These are phyloP conservation scores for Osmerus mordax DNA, from an alignment of 2,113 vertebrate species.

Conservation along the genomic window DNA sequence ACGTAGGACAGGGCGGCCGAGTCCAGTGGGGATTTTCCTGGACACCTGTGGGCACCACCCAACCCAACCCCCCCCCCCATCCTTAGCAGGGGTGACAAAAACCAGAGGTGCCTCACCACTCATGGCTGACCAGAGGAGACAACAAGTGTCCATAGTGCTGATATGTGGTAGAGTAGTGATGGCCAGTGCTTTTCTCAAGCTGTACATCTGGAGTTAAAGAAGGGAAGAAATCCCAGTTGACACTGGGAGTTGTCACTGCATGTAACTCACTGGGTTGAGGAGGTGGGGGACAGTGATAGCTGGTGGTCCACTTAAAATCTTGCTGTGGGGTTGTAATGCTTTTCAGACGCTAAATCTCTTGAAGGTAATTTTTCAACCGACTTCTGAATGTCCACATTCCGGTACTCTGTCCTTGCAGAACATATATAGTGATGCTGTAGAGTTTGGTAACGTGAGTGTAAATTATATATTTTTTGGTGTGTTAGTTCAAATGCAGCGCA, in stretches of 20 bases:
- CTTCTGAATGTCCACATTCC: not conserved
- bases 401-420: not conserved
- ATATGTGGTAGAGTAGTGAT: not conserved
- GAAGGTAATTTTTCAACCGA: not conserved
- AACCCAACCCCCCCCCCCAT: not conserved
- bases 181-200: too few relatives aligned
- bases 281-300: not conserved
- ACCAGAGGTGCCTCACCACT: too few relatives aligned
- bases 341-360: not conserved
- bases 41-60: conserved; percentile 37
- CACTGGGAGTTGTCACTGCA: not conserved
- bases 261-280: not conserved
- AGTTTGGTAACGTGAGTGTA: not conserved
- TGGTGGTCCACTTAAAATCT: not conserved
- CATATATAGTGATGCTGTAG: not conserved
- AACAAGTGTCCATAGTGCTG: not conserved
- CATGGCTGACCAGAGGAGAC: not conserved
- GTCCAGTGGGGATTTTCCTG: conserved; percentile 24
- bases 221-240: not conserved
- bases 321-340: not conserved
- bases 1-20: conserved; percentile 23
- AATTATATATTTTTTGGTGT: not conserved
- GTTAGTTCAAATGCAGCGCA: not conserved
- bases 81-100: too few relatives aligned
- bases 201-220: too few relatives aligned